Evolutionary conservation across 2,888 invertebrate species (phyloP).

Genomic region (Metopia argyrocephala): DNA sequence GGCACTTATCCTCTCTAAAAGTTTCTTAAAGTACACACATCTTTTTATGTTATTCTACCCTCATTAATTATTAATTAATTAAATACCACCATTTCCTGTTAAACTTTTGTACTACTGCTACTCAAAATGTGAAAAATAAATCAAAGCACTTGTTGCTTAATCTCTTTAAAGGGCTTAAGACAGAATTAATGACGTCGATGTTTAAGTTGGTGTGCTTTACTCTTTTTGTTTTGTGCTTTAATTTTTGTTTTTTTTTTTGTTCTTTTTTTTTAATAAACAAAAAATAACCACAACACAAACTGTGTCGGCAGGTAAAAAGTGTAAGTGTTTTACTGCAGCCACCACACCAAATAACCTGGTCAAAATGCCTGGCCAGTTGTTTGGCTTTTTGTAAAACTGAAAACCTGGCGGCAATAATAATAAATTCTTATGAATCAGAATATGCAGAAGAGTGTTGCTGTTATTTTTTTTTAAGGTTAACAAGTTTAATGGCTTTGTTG

Average conservation of each 20-base stretch:
- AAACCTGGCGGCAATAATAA: constrained; percentile 43
- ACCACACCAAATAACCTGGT: neutral
- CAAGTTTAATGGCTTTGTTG: constrained; percentile 63
- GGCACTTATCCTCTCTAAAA: too few relatives aligned
- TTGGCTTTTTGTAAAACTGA: constrained; percentile 3
- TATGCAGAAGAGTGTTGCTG: neutral
- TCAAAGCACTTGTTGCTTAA: constrained; percentile 21
- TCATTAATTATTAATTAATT: constrained; percentile 40
- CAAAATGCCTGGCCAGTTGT: neutral
- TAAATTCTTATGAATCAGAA: neutral
- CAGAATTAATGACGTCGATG: constrained; percentile 21
- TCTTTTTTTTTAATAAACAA: neutral
- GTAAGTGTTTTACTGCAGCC: neutral
- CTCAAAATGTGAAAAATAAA: neutral
- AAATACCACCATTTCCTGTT: constrained; percentile 44
- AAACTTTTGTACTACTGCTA: neutral
- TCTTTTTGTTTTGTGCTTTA: too few relatives aligned
- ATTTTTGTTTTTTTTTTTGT: too few relatives aligned
- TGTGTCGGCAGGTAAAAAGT: constrained; percentile 40
- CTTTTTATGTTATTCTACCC: too few relatives aligned
- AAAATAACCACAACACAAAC: constrained; percentile 20
- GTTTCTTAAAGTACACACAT: too few relatives aligned
- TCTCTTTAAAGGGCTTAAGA: constrained; percentile 1
- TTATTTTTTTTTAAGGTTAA: constrained; percentile 60
- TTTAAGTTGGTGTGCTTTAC: neutral